A percentile compares a stretch with the other conserved stretches of the same genome.
Conservation (phyloP, 2,888 invertebrate genomes). For the Agriopis leucophaearia region DNA sequence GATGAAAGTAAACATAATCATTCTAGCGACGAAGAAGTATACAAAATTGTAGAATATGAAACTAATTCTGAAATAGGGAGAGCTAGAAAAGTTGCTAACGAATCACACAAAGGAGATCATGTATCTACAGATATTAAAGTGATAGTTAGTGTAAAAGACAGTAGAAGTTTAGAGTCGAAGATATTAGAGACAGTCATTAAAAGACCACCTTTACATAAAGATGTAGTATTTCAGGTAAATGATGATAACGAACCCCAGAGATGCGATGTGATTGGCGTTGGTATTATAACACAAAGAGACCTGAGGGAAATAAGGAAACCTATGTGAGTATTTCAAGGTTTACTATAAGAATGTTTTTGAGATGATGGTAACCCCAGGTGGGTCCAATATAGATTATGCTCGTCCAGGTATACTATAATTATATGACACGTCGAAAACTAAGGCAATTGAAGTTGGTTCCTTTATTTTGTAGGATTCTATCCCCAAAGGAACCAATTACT, state of each 20-base stretch:
- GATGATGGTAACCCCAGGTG: too few species aligned
- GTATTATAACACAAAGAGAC: constrained; percentile 69
- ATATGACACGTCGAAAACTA: too few species aligned
- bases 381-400: not conserved
- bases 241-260: constrained; percentile 59
- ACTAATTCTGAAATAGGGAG: constrained; percentile 56
- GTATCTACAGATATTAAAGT: constrained; percentile 53
- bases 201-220: constrained; percentile 53
- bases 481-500: too few species aligned
- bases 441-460: too few species aligned
- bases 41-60: constrained; percentile 76
- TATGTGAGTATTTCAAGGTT: constrained; percentile 69
- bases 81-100: constrained; percentile 31
- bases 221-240: constrained; percentile 65
- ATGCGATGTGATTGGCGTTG: constrained; percentile 69
- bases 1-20: constrained; percentile 54
- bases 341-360: too few species aligned
- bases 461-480: too few species aligned
- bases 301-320: constrained; percentile 58
- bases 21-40: constrained; percentile 73
- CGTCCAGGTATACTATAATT: too few species aligned
- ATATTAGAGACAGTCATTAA: constrained; percentile 56
- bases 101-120: constrained; percentile 53
- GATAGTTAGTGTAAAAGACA: constrained; percentile 57
- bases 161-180: constrained; percentile 51